Base-by-base conservation (phyloP, 2,888 invertebrate genomes). In the Gerosis bhagava region DNA sequence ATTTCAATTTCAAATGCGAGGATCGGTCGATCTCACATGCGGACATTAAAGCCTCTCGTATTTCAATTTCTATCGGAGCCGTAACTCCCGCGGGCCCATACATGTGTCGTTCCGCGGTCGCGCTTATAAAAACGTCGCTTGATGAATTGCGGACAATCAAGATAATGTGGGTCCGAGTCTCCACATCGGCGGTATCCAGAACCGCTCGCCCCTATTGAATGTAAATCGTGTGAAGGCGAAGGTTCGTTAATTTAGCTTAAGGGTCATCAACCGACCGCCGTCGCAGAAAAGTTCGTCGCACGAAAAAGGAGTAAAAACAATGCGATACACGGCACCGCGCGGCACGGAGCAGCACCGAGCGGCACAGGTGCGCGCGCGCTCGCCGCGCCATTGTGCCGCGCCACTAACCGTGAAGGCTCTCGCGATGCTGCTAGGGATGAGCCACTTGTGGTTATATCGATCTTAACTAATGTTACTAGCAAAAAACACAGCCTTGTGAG, bases 331-430 rank as follows among this genome's bases (percentile, higher is more conserved):
- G 65, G 63, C 80, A 81, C 86, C n/a, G n/a, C n/a, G n/a, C n/a
- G n/a, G n/a, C n/a, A n/a, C n/a, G n/a, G n/a, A n/a, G n/a, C n/a
- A n/a, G n/a, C n/a, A n/a, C n/a, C n/a, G n/a, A n/a, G n/a, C n/a
- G n/a, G n/a, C n/a, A n/a, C n/a, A 84, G 83, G 84, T 82, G 83
- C 80, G 81, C 78, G 63, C 58, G 81, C 79, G 80, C 79, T 72
- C 68, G 76, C 69, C 67, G 74, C 71, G 67, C 70, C 73, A 76
- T 78, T 80, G 81, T 81, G 75, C 70, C 70, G 55, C 57, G 69
- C 67, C 67, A 62, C 67, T 68, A 49, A 57, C 61, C 62, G 60
- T 63, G 66, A 62, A 68, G 69, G 62, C 60, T 70, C 64, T 12
- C 13, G n/a, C 15, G 5, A n/a, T n/a, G n/a, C n/a, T n/a, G n/a